Percentiles rank a stretch among this genome's conserved stretches.
These are phyloP conservation scores for Lepidostoma basale DNA, from an alignment of 1,140 invertebrate genomes.

Conservation along the genomic window DNA sequence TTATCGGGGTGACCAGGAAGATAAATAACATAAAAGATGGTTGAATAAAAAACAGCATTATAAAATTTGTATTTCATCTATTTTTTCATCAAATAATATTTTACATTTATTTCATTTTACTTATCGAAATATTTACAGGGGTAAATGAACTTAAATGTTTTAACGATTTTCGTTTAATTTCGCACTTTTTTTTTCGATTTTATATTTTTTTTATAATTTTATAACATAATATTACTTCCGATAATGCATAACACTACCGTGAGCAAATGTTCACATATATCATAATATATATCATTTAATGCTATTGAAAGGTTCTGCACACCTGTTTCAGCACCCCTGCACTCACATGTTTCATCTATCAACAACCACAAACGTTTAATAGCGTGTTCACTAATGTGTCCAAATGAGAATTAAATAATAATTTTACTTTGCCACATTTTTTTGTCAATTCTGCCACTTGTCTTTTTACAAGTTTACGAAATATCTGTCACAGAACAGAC, in stretches of 20 bases:
- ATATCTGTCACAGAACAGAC: no score
- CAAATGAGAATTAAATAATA: no score
- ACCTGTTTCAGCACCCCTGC: no score
- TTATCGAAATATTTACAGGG: slow-evolving; percentile 62
- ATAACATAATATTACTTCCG: slow-evolving; percentile 46
- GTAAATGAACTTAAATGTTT: slow-evolving; percentile 53
- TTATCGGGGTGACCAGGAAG: no score
- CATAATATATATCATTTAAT: slow-evolving; percentile 26
- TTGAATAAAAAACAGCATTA: background rate
- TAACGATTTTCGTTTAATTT: slow-evolving; percentile 45
- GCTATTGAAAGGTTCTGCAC: slow-evolving; percentile 31
- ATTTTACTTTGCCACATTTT: no score
- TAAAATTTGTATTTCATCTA: slow-evolving; percentile 49
- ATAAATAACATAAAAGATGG: no score
- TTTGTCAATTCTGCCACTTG: no score
- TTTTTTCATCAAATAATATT: slow-evolving; percentile 60
- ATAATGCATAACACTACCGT: slow-evolving; percentile 45
- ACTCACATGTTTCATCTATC: no score
- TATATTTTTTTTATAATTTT: slow-evolving; percentile 43
- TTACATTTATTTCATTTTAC: slow-evolving; percentile 60
- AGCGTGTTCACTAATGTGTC: no score
- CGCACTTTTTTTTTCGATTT: slow-evolving; percentile 43
- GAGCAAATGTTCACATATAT: slow-evolving; percentile 45
- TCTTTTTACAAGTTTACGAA: no score
- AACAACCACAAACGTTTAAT: no score